These are phyloP conservation scores for Scomber colias DNA, from an alignment of 2,113 vertebrate genomes.

Conservation along the genomic window DNA sequence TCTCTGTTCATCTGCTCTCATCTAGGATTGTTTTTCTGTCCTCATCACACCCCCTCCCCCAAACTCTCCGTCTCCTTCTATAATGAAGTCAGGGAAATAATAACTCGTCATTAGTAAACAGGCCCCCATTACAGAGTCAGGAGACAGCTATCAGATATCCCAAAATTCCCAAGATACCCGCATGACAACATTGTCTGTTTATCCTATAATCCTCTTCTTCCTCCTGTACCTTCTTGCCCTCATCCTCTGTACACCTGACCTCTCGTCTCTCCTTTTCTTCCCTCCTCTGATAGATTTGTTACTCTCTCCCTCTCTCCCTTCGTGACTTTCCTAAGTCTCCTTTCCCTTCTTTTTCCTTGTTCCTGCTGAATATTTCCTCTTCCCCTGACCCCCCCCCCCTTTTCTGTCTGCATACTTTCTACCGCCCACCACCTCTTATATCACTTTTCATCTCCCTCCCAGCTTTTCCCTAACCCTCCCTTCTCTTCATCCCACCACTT, in stretches of 20 bases:
- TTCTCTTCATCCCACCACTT: conserved; percentile 23
- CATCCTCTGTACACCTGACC: background rate
- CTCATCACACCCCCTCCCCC: background rate
- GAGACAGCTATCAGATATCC: background rate
- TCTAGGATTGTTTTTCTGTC: background rate
- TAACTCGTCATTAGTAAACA: conserved; percentile 14
- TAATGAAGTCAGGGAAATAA: background rate
- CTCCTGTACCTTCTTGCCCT: background rate
- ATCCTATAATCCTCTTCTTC: background rate
- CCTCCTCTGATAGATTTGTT: background rate
- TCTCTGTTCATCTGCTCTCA: background rate
- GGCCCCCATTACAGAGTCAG: background rate
- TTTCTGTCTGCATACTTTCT: conserved; percentile 1
- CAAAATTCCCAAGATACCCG: background rate
- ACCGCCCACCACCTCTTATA: background rate
- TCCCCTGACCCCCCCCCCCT: background rate
- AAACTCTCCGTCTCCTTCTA: too few species aligned
- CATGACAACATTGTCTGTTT: background rate
- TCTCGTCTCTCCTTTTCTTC: background rate
- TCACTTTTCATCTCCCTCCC: conserved; percentile 26
- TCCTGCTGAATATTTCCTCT: background rate
- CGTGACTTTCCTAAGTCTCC: background rate
- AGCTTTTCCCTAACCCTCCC: conserved; percentile 5
- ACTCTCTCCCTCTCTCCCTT: background rate
- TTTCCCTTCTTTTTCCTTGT: background rate